These are phyloP conservation scores for Pogonocichla stellata DNA, from an alignment of 2,113 vertebrate genomes.

Conservation along the genomic window DNA sequence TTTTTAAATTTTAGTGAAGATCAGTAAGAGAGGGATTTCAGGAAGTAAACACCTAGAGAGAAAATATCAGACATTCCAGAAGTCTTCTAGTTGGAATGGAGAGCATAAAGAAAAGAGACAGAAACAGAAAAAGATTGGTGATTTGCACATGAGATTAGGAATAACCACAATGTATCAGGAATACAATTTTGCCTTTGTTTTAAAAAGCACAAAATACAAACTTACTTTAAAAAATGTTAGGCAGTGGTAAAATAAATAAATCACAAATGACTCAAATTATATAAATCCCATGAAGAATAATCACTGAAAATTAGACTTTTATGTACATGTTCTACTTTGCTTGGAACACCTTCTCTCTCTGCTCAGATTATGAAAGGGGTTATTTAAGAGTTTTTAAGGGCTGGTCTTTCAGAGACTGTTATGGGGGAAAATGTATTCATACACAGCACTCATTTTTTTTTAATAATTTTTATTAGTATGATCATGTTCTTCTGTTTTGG, in stretches of 20 bases:
- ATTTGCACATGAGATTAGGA: background rate
- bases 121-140: background rate
- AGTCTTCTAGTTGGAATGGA: background rate
- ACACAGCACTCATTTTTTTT: background rate
- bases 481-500: background rate
- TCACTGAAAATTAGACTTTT: background rate
- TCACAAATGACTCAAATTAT: background rate
- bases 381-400: background rate
- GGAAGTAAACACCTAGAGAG: background rate
- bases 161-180: background rate
- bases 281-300: background rate
- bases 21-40: background rate
- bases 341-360: background rate
- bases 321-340: background rate
- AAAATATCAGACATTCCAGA: background rate
- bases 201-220: background rate
- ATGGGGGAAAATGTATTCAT: background rate
- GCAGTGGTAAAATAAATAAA: background rate
- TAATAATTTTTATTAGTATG: background rate
- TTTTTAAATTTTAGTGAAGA: background rate
- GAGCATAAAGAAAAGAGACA: background rate
- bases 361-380: accelerated
- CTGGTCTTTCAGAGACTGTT: background rate
- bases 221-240: background rate
- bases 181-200: background rate